Base-by-base conservation (phyloP, 2,113 vertebrate genomes). In the Meleagris gallopavo region DNA sequence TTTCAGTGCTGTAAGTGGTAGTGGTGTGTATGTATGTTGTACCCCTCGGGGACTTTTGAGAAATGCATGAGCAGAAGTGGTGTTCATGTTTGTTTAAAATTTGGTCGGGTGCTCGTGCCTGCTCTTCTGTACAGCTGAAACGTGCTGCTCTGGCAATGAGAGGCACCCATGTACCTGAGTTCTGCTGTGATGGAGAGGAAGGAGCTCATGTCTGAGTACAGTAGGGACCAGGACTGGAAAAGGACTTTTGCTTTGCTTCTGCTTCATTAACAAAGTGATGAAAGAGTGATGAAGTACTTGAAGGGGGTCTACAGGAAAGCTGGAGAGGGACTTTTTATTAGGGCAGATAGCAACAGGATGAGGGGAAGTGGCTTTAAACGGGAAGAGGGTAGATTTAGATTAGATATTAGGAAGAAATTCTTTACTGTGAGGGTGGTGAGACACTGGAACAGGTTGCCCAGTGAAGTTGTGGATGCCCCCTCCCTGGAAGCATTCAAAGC, bases 21-120 rank as follows among this genome's bases (percentile, higher is more conserved):
- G 65, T 89, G 64, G 81, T 0, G 15, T 11, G 10, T 38, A 92
- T 48, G 82, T 73, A 64, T 8, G 10, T 65, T 54, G 38, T 15
- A 6, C 36, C 93, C 48, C 58, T 14, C 1, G 1, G 94, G 90
- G 94, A 57, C 79, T 82, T 95, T 41, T 95, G 21, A 36, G 70
- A 94, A 67, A 82, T 3, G 6, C 16, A 9, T 57, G 91, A 93
- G 90, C 83, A 95, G 94, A 95, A 94, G 91, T 81, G 30, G 46
- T 71, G 78, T 18, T 40, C 8, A 2, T 32, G 61, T 45, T 74
- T 45, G 66, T 78, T 83, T 65, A 34, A 86, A 2, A 11, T 41
- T 62, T 12, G 30, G 34, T 29, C 43, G 20, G 66, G 43, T 69
- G 76, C 57, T 54, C 22, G 69, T 60, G 57, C 30, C 55, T 40